Base-by-base conservation (phyloP, 2,888 invertebrate species). In the Eilema sororculum region DNA sequence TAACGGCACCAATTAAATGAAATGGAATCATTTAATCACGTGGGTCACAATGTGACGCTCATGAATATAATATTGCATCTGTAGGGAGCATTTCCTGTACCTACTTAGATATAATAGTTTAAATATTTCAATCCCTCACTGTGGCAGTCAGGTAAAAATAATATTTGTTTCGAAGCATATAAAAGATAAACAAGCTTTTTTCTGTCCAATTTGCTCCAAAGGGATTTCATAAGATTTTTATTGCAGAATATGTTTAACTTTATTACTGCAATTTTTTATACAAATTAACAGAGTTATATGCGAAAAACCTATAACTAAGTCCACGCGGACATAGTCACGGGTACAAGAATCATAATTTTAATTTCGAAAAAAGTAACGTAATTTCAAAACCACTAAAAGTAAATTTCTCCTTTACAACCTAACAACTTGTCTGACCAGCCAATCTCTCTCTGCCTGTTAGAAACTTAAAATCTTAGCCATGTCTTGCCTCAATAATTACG, bases 401-500 rank as follows among this genome's bases (percentile, higher is more conserved):
- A n/a, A 58, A 58, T 28, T 58, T 28, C 58, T 25, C 24, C 3
- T 58, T 28, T 20, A 24, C 25, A 2, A 24, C 8, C 20, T 52
- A 52, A 52, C 20, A 52, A n/a, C n/a, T 52, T 52, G 52, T n/a
- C 52, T n/a, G 52, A n/a, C 52, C 20, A 52, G n/a, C n/a, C n/a
- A n/a, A n/a, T n/a, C n/a, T n/a, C n/a, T 52, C 52, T 52, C 52
- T 52, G n/a, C n/a, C 52, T 52, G 9, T 52, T n/a, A 52, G n/a
- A n/a, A n/a, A 52, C 52, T 33, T n/a, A n/a, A 71, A 63, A 67
- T 59, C 59, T 64, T 33, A 67, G 59, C 59, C 59, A 62, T 59
- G 57, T 52, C 56, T 68, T 68, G 67, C 65, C 46, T 58, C 13
- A n/a, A 69, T 69, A 67, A 72, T 69, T 67, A 71, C 71, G 37